These are phyloP conservation scores for Bucco capensis DNA, from an alignment of 2,113 vertebrate genomes.

Conservation along the genomic window DNA sequence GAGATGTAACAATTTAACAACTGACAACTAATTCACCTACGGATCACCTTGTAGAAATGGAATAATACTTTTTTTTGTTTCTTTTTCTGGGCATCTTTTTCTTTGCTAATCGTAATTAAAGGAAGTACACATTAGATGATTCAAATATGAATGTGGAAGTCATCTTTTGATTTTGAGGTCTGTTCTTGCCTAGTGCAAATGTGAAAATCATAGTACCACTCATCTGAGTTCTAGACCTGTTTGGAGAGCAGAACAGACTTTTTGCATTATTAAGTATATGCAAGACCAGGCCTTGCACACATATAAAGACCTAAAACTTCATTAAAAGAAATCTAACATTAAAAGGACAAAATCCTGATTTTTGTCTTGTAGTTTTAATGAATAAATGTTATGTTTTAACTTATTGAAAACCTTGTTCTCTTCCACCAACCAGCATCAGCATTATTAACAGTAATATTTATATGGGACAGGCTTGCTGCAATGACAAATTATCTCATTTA, in stretches of 20 bases:
- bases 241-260: not conserved
- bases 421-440: not conserved
- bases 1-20: not conserved
- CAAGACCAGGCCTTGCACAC: not conserved
- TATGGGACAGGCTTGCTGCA: not conserved
- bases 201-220: not conserved
- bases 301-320: not conserved
- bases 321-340: not conserved
- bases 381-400: not conserved
- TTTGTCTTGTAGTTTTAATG: not conserved
- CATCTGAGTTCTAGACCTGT: not conserved
- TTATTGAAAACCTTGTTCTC: not conserved
- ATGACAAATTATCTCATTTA: conserved; percentile 42
- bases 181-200: not conserved
- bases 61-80: not conserved
- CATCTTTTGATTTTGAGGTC: not conserved
- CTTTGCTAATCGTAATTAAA: not conserved
- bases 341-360: not conserved
- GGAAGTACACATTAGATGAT: not conserved
- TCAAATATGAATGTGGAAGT: not conserved
- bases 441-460: conserved; percentile 5
- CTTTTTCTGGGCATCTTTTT: not conserved
- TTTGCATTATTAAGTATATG: not conserved
- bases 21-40: not conserved
- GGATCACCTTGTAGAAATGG: not conserved